phyloP scores from a whole-genome alignment of 1,140 invertebrate genomes.

The Penaeus japonicus region DNA sequence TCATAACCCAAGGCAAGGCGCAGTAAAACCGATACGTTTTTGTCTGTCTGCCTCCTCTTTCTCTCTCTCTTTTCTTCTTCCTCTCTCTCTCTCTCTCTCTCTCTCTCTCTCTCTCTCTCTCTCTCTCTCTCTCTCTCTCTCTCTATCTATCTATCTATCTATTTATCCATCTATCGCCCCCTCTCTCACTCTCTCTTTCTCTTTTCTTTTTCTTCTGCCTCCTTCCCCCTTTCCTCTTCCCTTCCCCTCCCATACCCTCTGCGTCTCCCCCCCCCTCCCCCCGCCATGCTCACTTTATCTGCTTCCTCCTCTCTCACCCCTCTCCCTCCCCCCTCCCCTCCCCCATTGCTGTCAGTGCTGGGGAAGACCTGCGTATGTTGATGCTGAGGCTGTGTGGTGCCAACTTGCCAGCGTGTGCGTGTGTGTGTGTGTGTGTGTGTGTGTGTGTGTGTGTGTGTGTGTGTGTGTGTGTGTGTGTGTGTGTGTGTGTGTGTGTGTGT shows the following conservation, averaged over 20 bases:
- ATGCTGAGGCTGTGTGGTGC: neutral
- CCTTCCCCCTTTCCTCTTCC: neutral
- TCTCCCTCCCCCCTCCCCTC: too few species aligned
- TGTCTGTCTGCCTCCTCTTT: too few species aligned
- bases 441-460: neutral
- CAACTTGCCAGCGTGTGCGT: neutral
- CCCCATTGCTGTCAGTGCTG: too few species aligned
- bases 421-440: conserved; percentile 2
- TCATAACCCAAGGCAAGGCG: too few species aligned
- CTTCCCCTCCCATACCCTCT: neutral
- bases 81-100: neutral
- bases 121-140: neutral
- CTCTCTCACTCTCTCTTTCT: neutral
- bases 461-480: neutral
- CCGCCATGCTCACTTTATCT: too few species aligned
- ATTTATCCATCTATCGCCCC: too few species aligned
- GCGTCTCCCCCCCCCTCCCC: neutral
- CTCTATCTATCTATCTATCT: neutral
- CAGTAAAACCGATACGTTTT: too few species aligned
- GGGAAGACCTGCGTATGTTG: too few species aligned
- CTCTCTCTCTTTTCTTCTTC: too few species aligned
- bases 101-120: neutral
- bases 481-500: neutral
- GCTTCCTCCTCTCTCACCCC: too few species aligned
- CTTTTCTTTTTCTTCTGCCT: neutral